A percentile compares a stretch with the other conserved stretches of the same genome.
These are phyloP conservation scores for Hymenopus coronatus DNA, from an alignment of 2,888 invertebrate genomes.

Conservation along the genomic window DNA sequence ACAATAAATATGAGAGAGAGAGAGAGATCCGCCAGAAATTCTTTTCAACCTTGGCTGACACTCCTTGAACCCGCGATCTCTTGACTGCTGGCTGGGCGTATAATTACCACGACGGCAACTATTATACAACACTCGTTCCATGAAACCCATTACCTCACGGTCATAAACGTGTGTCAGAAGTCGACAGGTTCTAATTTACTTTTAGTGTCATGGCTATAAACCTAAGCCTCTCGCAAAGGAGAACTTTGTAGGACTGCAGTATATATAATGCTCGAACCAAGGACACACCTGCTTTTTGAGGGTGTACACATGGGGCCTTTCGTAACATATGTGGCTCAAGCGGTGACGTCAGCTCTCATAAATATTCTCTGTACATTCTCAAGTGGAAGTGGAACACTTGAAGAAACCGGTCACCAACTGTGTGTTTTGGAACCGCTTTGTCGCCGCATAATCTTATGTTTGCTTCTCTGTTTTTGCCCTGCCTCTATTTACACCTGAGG, in stretches of 20 bases:
- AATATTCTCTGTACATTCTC: neutral
- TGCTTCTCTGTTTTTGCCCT: neutral
- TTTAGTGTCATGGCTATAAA: neutral
- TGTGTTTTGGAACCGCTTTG: neutral
- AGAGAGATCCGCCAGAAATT: too few relatives aligned
- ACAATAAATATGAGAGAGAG: too few relatives aligned
- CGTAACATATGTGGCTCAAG: neutral
- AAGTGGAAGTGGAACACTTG: neutral
- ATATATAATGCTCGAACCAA: neutral
- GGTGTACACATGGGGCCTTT: neutral
- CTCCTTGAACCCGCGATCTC: too few relatives aligned
- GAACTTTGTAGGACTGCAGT: neutral
- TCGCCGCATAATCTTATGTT: too few relatives aligned
- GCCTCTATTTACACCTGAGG: too few relatives aligned
- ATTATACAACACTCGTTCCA: neutral
- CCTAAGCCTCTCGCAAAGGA: neutral
- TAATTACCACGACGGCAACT: neutral
- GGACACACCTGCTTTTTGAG: neutral
- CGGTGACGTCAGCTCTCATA: slow-evolving; percentile 10
- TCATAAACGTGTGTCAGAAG: neutral
- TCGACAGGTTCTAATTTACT: neutral
- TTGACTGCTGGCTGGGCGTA: too few relatives aligned
- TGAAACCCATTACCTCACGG: neutral
- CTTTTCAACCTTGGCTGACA: too few relatives aligned
- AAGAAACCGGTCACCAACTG: neutral